A percentile compares a stretch with the other conserved stretches of the same genome.
phyloP scores from a whole-genome alignment of 2,113 vertebrate species.

The Cranoglanis bouderius region DNA sequence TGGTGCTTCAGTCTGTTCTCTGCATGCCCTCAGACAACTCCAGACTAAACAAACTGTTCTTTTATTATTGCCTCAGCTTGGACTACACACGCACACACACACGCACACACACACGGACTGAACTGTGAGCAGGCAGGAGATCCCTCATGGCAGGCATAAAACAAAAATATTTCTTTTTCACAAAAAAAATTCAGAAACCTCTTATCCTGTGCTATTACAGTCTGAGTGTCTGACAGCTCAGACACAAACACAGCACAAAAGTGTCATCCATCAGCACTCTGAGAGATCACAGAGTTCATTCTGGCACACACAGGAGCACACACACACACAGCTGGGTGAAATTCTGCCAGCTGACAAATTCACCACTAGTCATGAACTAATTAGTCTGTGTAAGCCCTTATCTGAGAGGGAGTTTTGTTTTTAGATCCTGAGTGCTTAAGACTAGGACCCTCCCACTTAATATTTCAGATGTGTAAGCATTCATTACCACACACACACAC shows the following conservation, averaged over 20 bases:
- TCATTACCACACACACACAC: constrained; percentile 35
- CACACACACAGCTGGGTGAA: constrained; percentile 33
- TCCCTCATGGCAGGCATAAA: neutral
- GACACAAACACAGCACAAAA: constrained; percentile 34
- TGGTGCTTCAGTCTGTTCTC: constrained; percentile 56
- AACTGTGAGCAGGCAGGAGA: neutral
- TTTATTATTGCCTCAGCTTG: constrained; percentile 46
- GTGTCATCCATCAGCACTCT: constrained; percentile 57
- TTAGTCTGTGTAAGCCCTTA: constrained; percentile 69
- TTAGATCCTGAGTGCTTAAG: constrained; percentile 64
- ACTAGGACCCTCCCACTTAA: constrained; percentile 58
- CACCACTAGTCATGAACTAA: constrained; percentile 59
- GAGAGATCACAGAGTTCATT: constrained; percentile 36
- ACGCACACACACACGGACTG: constrained; percentile 12
- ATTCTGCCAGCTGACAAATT: constrained; percentile 52
- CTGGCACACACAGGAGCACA: neutral
- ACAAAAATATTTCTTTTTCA: neutral
- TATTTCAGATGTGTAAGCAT: constrained; percentile 66
- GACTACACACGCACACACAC: constrained; percentile 33
- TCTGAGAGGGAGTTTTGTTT: constrained; percentile 67
- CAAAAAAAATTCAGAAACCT: neutral
- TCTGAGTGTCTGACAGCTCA: constrained; percentile 7
- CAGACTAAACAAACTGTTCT: constrained; percentile 77
- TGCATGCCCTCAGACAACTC: constrained; percentile 48
- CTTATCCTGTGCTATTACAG: neutral